Evolutionary conservation across 2,113 vertebrate genomes (phyloP), one percentile per base, ranked within the genome.

Genomic region (Laterallus jamaicensis): DNA sequence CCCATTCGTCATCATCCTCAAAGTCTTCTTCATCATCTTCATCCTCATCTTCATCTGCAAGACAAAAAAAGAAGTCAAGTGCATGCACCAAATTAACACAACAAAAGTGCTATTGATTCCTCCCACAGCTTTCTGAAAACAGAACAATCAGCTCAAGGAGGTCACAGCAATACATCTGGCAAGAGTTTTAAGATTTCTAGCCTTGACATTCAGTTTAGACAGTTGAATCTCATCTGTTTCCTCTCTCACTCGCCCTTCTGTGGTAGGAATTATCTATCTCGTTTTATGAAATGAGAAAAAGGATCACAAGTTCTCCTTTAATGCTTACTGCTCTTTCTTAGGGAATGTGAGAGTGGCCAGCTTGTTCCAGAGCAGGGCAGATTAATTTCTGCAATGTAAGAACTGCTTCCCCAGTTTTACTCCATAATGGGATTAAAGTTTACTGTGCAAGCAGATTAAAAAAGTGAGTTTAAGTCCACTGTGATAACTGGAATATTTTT

Each of bases 1-100:
- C 99, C 99, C 99, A 99, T 98, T 99, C 99, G 7, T 99, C 99
- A n/a, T 99, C 99, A 39, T 99, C 99, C 84, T 99, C 99, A 97
- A 99, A 99, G 97, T 99, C 99, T 97, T 99, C 99, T 20, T 99
- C 99, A 4, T 99, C 99, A 0, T 99, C 99, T 71, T 99, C 99
- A 97, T 99, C 99, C 86, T 99, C 99, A 97, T 99, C 99, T 97
- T 99, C 99, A 97, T 99, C 99, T 99, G 96, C 11, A 77, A 90
- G 52, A 88, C 62, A 91, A 44, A 63, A 96, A 97, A 96, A 49
- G 67, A 84, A 49, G 26, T 95, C 67, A 93, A 39, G 83, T 83
- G 35, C 58, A 76, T 2, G 12, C 29, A 94, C 26, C 5, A 2
- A 92, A 78, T 59, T 76, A 83, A 44, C 35, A 55, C 15, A 19